Evolutionary conservation across 1,140 invertebrate genomes (phyloP).

Genomic region (Drosophila navojoa): DNA sequence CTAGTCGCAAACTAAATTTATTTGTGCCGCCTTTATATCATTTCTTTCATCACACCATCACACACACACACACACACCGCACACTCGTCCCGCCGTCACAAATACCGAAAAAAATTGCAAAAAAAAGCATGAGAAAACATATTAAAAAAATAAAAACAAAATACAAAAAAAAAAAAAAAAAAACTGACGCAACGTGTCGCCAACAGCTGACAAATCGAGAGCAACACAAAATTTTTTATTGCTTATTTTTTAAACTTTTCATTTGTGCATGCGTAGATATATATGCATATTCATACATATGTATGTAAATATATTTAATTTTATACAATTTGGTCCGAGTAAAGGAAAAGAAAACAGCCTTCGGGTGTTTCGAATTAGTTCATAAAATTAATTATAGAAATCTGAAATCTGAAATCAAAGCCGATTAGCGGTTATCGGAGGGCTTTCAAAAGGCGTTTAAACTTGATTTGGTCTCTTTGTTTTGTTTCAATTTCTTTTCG

Average conservation of each 20-base stretch:
- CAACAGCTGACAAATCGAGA: conserved; percentile 67
- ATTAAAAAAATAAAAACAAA: conserved; percentile 28
- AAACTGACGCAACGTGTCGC: conserved; percentile 67
- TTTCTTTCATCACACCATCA: conserved; percentile 62
- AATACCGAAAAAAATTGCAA: conserved; percentile 39
- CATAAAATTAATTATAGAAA: conserved; percentile 49
- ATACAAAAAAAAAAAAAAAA: conserved; percentile 25
- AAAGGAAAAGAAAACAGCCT: not conserved
- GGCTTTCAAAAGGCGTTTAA: conserved; percentile 7
- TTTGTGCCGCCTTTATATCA: conserved; percentile 61
- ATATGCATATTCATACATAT: not conserved
- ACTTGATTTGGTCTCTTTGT: conserved; percentile 26
- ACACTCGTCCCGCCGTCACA: conserved; percentile 49
- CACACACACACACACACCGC: conserved; percentile 28
- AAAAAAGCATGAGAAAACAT: conserved; percentile 23
- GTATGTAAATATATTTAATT: not conserved
- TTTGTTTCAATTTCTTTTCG: conserved; percentile 37
- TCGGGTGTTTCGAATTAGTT: conserved; percentile 18
- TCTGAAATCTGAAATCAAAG: conserved; percentile 40
- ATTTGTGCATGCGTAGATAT: conserved; percentile 18
- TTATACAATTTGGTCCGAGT: not conserved
- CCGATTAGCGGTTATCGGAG: conserved; percentile 39
- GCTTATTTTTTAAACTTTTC: conserved; percentile 45
- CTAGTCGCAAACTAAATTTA: conserved; percentile 60
- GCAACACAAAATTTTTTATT: conserved; percentile 59